phyloP scores from a whole-genome alignment of 2,888 invertebrate genomes.

The Pristionchus entomophagus region DNA sequence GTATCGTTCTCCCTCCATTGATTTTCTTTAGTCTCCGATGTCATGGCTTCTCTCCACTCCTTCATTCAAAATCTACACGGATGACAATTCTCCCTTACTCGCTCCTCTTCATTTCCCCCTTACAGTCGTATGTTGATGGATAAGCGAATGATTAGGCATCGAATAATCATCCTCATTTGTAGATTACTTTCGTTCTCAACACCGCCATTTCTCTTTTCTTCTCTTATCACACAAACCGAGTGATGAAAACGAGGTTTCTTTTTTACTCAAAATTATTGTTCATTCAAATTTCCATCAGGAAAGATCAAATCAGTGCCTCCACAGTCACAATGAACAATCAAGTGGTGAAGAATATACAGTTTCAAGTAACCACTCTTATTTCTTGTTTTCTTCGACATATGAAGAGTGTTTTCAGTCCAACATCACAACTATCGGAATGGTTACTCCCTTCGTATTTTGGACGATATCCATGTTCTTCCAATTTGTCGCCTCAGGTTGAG shows the following conservation, averaged over 20 bases:
- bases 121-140: not conserved
- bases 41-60: not conserved
- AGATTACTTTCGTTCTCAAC: conserved; percentile 11
- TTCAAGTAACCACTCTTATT: not conserved
- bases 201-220: not conserved
- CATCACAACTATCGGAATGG: not conserved
- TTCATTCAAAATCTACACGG: conserved; percentile 35
- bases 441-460: conserved; percentile 26
- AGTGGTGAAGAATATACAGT: not conserved
- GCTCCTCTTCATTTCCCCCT: conserved; percentile 2
- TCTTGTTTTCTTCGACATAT: not conserved
- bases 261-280: not conserved
- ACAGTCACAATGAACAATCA: not conserved
- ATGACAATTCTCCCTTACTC: conserved; percentile 1
- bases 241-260: not conserved
- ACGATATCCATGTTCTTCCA: not conserved
- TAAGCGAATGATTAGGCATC: too few species aligned
- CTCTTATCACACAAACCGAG: not conserved
- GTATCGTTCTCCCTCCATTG: not conserved
- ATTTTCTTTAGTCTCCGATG: conserved; percentile 2
- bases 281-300: not conserved
- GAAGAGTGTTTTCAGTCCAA: not conserved
- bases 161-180: too few species aligned
- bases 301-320: not conserved
- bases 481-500: not conserved